phyloP scores from a whole-genome alignment of 2,797 vertebrate genomes.

The Telmatherina bonti region DNA sequence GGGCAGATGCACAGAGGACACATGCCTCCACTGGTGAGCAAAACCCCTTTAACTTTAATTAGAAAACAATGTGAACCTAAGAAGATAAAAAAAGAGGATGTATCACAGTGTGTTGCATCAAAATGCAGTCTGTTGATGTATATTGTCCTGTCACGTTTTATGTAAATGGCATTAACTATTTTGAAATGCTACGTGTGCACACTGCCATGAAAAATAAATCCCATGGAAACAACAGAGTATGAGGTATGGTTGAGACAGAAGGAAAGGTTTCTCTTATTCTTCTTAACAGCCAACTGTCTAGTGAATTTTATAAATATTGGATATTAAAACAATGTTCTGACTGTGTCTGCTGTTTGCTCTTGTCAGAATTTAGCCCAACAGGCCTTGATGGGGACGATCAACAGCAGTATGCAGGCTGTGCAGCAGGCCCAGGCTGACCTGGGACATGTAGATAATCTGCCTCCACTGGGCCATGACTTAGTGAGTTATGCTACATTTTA shows the following conservation, averaged over 20 bases:
- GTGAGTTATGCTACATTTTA: slow-evolving; percentile 77
- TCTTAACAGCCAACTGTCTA: slow-evolving; percentile 25
- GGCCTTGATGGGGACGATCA: slow-evolving; percentile 98
- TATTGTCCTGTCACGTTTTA: neutral
- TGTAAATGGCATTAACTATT: slow-evolving; percentile 10
- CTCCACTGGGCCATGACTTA: slow-evolving; percentile 98
- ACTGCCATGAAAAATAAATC: slow-evolving; percentile 6
- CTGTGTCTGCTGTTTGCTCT: slow-evolving; percentile 47
- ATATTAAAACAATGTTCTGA: slow-evolving; percentile 12
- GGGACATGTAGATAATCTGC: slow-evolving; percentile 91
- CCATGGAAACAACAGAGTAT: slow-evolving; percentile 18
- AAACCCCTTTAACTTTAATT: neutral
- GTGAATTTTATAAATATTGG: slow-evolving; percentile 25
- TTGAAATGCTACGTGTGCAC: slow-evolving; percentile 26
- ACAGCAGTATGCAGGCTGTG: slow-evolving; percentile 97
- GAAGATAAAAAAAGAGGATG: neutral
- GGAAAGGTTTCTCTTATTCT: slow-evolving; percentile 2
- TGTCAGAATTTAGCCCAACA: slow-evolving; percentile 95
- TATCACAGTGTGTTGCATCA: neutral
- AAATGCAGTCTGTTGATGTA: neutral
- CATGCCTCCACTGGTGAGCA: slow-evolving; percentile 95
- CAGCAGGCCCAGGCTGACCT: slow-evolving; percentile 95
- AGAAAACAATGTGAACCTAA: neutral
- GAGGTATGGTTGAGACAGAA: slow-evolving; percentile 2
- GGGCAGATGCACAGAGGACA: slow-evolving; percentile 99